A percentile compares a stretch with the other conserved stretches of the same genome.
These are phyloP conservation scores for Micropoecilia bifurca DNA, from an alignment of 2,797 vertebrate species.

Conservation along the genomic window DNA sequence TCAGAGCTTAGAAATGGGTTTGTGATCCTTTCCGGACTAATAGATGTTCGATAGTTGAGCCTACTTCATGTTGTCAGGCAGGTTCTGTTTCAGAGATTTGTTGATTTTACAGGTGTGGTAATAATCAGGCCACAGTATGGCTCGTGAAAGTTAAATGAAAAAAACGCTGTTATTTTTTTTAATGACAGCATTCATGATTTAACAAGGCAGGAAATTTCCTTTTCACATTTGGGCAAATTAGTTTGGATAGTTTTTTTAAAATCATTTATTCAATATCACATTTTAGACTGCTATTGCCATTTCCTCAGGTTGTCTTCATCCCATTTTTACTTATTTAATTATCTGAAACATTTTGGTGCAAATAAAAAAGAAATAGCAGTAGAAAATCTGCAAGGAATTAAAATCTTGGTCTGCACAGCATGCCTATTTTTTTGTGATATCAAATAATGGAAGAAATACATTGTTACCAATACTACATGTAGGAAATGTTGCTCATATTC, in stretches of 20 bases:
- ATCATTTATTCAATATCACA: neutral
- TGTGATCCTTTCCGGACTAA: neutral
- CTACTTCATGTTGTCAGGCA: neutral
- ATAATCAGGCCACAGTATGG: neutral
- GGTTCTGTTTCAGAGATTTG: neutral
- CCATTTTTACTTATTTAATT: neutral
- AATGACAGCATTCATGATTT: neutral
- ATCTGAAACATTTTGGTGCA: neutral
- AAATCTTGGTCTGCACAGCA: neutral
- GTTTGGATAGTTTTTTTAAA: neutral
- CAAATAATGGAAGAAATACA: neutral
- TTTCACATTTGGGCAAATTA: neutral
- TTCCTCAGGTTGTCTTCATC: neutral
- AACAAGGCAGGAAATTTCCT: neutral
- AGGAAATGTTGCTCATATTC: conserved; percentile 47
- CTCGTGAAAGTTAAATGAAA: neutral
- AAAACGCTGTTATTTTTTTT: neutral
- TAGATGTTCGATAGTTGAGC: neutral
- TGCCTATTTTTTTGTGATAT: neutral
- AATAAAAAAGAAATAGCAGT: neutral
- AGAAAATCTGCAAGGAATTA: neutral
- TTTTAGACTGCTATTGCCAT: neutral
- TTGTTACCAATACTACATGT: conserved; percentile 11
- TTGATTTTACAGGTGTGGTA: neutral
- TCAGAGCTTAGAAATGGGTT: neutral